Conservation (phyloP, 2,113 vertebrate genomes). For the Tiliqua scincoides region DNA sequence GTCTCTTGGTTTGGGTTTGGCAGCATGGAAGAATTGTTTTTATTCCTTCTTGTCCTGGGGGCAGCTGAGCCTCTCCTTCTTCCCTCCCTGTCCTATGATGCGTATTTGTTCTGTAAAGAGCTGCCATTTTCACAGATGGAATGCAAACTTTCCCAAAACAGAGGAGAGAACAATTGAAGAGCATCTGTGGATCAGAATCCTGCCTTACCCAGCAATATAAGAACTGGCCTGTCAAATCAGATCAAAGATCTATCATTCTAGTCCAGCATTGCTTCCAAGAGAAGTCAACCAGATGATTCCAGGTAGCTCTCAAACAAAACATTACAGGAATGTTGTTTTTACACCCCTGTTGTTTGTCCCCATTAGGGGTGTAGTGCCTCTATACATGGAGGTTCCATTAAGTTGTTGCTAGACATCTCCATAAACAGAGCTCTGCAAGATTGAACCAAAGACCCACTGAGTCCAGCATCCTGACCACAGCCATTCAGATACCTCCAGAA, state of each 20-base stretch:
- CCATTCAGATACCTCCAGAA: neutral
- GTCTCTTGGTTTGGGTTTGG: neutral
- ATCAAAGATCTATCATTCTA: no score
- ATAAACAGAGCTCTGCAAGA: neutral
- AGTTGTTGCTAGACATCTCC: neutral
- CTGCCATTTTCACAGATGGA: neutral
- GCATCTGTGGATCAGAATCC: neutral
- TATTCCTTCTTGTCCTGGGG: neutral
- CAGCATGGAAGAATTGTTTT: neutral
- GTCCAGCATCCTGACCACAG: neutral
- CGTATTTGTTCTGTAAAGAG: slow-evolving; percentile 1
- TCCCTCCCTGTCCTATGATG: accelerated
- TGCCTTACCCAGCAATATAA: neutral
- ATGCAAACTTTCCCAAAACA: neutral
- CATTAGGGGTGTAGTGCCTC: neutral
- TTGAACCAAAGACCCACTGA: no score
- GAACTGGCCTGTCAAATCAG: neutral
- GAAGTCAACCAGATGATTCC: no score
- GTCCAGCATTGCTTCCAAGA: neutral
- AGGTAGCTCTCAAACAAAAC: no score
- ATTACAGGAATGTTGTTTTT: neutral
- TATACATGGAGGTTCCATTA: neutral
- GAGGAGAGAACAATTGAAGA: neutral
- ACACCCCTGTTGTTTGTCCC: neutral
- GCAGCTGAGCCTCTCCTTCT: slow-evolving; percentile 14